Base-by-base conservation (phyloP, 2,797 vertebrate genomes). In the Pogonophryne albipinna region DNA sequence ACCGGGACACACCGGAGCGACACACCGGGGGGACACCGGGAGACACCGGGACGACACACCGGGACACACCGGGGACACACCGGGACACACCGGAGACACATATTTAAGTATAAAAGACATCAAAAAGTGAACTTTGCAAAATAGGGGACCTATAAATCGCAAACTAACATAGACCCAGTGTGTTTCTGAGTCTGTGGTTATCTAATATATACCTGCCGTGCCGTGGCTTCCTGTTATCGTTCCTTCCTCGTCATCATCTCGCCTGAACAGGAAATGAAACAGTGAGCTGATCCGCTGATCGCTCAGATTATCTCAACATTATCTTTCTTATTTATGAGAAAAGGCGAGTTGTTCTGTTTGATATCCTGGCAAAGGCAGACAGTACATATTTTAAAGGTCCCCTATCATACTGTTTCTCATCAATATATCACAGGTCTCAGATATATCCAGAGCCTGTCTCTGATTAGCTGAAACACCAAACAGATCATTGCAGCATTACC, bases 191-290 rank as follows among this genome's bases (percentile, higher is more conserved):
- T 65, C 59, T 72, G 20, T 4, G 41, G 68, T 34, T 57, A 6
- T 10, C 47, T 68, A 4, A 79, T 74, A 42, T 74, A 42, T 20
- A 73, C 44, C 69, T 23, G 60, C 16, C 4, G 27, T 27, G 27
- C 38, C 0, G 16, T 13, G 6, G 62, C 74, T 62, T 80, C 75
- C 78, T 85, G 79, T 84, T 76, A 52, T 59, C 66, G 49, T 61
- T 15, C 27, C 63, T 0, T 27, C 57, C 51, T 56, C 20, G 10
- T 62, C 71, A 19, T 59, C 50, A 41, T 42, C 50, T 19, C 17
- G 50, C 23, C 86, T 73, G 62, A 55, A 72, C 80, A 85, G 90
- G 91, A 92, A 92, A 91, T 92, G 78, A 91, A 85, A 74, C 4
- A 0, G 69, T 4, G 19, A 59, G 58, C 66, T 20, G 1, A n/a